Evolutionary conservation across 2,888 invertebrate genomes (phyloP), one percentile per base, ranked within the genome.

Genomic region (Acronicta leporina): DNA sequence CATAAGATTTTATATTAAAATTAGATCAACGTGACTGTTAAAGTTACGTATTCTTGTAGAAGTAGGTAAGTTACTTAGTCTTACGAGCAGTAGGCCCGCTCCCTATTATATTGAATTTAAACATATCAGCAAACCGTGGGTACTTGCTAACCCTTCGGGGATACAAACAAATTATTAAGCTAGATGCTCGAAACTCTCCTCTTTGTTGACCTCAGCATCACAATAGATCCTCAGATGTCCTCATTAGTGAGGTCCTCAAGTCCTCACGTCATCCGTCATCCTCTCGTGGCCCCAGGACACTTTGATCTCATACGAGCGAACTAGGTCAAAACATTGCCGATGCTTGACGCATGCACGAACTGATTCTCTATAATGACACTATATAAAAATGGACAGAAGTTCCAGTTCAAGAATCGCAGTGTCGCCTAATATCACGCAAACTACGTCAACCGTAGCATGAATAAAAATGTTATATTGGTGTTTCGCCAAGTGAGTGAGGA

Each of bases 301-400:
- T 68, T 68, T 73, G 68, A 68, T 72, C 68, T 68, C 54, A 53
- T 49, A 40, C 38, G 35, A 60, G 45, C 45, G 52, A 68, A 68
- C 68, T 68, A 50, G 68, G 68, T 73, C 68, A 68, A 68, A 68
- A 68, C 73, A 73, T 68, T 68, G 73, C 8, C 44, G 54, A 73
- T 73, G 33, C 68, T 68, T 68, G 68, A 68, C 73, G 52, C 51
- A 73, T 68, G 63, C 62, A 62, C 54, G 63, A 48, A 7, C 33
- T 16, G 38, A 14, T 49, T 48, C 53, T 51, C 42, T 52, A 10
- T 41, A 20, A n/a, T 14, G 2, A 9, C 30, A 30, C 1, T 6
- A n/a, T 15, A n/a, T n/a, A n/a, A 5, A 33, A 3, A 14, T 8
- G 2, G 0, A 0, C 73, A 60, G 63, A 68, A 61, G 53, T 9